Evolutionary conservation across 23 tunicate species (phyloP), one percentile per base, ranked within the genome.

Genomic region (Halocynthia roretzi): DNA sequence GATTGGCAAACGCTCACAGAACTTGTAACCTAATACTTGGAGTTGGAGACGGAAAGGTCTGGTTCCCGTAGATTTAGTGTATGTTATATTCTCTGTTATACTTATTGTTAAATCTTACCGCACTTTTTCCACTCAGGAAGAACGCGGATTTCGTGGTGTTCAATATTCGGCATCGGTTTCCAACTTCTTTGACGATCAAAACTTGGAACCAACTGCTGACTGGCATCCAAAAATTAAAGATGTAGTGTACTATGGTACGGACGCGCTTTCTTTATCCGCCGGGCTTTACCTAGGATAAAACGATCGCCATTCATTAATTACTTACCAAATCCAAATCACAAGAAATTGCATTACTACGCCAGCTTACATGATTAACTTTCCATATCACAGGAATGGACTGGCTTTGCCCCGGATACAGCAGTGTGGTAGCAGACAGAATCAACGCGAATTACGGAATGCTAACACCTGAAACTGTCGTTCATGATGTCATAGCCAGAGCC

Each of bases 1-100:
- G 98, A n/a, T 54, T 93, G 22, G 93, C 87, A 6, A 87, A 83
- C 52, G 98, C 94, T 53, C 80, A 85, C 76, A 75, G 98, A 71
- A 93, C 98, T 18, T 93, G 98, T 71, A 83, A 87, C 54, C 82
- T 93, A 58, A 87, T 93, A 7, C 62, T 93, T 9, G 98, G 98
- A 7, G 98, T 93, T 53, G 98, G 98, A 8, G 98, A 93, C 68
- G 98, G 98, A 69, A 85, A 93, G 80, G 94, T 83, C 52, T 61
- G 57, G 63, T 14, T 14, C 17, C 4, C 17, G 5, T 58, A 50
- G 2, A 20, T 50, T 11, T 74, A 18, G 44, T 51, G 57, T 48
- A 11, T 21, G 31, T 10, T 4, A 74, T 8, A 8, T 74, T 53
- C 58, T 10, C 9, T 0, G 8, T 14, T 14, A 44, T n/a, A 72